These are phyloP conservation scores for Caenorhabditis latens DNA, from an alignment of 1,140 invertebrate species.

Conservation along the genomic window DNA sequence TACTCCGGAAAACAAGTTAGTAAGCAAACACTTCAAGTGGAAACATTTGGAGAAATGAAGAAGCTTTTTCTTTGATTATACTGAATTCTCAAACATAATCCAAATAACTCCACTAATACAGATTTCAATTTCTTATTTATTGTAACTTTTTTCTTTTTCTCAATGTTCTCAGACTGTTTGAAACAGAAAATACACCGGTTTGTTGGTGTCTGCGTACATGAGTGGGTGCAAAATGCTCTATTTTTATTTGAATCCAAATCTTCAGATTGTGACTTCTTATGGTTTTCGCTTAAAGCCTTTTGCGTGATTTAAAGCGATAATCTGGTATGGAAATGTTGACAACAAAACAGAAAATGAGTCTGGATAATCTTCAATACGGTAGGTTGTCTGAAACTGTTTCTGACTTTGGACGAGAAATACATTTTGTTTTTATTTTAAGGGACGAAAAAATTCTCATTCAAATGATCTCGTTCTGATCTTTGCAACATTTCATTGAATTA, in stretches of 20 bases:
- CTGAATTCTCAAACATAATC: background rate
- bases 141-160: too few species aligned
- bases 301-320: background rate
- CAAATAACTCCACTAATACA: too few species aligned
- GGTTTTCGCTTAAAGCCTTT: background rate
- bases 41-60: background rate
- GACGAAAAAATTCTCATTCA: too few species aligned
- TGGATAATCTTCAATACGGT: too few species aligned
- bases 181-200: too few species aligned
- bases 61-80: background rate
- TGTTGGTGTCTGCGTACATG: background rate
- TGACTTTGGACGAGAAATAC: too few species aligned
- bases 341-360: background rate
- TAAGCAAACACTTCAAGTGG: background rate
- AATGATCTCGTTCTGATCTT: too few species aligned
- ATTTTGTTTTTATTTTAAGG: too few species aligned
- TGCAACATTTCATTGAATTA: too few species aligned
- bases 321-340: background rate
- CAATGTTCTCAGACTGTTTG: too few species aligned
- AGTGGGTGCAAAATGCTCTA: slow-evolving; percentile 2
- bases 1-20: background rate
- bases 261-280: slow-evolving; percentile 11
- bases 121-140: too few species aligned
- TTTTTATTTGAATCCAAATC: background rate
- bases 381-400: too few species aligned